Evolutionary conservation across 35 echinoderm and acorn worm species (phyloP).

Genomic region (Anneissia japonica): DNA sequence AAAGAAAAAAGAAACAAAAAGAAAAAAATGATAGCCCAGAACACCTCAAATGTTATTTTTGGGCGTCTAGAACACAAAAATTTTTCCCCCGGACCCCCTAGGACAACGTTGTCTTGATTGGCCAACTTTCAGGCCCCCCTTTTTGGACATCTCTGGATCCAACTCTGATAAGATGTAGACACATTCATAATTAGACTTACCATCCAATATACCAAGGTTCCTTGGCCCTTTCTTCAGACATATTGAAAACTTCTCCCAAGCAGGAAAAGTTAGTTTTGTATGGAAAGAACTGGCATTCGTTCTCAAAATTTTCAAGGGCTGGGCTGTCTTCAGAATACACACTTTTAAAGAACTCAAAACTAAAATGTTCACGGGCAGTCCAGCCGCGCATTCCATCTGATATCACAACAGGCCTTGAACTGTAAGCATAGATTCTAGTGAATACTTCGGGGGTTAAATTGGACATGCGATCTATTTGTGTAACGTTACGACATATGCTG

Average conservation of each 20-base stretch:
- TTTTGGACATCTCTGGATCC: too few relatives aligned
- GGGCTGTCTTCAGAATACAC: constrained; percentile 47
- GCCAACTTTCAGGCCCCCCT: too few relatives aligned
- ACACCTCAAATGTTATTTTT: too few relatives aligned
- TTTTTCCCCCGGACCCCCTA: too few relatives aligned
- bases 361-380: constrained; percentile 55
- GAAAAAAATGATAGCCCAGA: too few relatives aligned
- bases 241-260: constrained; percentile 63
- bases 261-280: constrained; percentile 62
- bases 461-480: constrained; percentile 24
- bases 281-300: constrained; percentile 87
- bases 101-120: too few relatives aligned
- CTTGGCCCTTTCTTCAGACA: constrained; percentile 46
- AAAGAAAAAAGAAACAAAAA: too few relatives aligned
- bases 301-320: constrained; percentile 31
- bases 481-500: constrained; percentile 37
- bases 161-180: too few relatives aligned
- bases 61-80: too few relatives aligned
- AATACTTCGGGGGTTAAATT: constrained; percentile 30
- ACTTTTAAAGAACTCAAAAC: constrained; percentile 58
- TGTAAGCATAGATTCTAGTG: constrained; percentile 52
- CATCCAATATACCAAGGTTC: constrained; percentile 92
- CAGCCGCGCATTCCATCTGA: constrained; percentile 56
- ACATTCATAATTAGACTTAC: constrained; percentile 48
- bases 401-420: constrained; percentile 37